Evolutionary conservation across 2,888 invertebrate species (phyloP).

Genomic region (Leptogaster cylindrica): DNA sequence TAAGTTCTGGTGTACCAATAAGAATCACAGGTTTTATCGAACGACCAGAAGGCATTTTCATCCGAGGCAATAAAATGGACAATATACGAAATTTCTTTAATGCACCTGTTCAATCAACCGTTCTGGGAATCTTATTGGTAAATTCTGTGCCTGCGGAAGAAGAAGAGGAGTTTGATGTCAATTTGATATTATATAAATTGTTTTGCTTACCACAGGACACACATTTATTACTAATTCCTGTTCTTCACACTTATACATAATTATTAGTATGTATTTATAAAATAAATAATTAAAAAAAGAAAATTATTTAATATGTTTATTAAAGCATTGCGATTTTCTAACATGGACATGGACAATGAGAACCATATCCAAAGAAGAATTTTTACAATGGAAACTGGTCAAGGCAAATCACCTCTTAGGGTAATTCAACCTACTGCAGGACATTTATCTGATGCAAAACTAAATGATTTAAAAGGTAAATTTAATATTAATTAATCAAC

Average conservation of each 20-base stretch:
- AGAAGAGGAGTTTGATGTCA: background rate
- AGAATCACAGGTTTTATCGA: conserved; percentile 10
- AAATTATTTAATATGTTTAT: no score
- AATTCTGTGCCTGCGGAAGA: background rate
- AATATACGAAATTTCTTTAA: background rate
- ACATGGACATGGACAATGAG: no score
- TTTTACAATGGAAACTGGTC: no score
- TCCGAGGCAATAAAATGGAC: background rate
- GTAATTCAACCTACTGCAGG: no score
- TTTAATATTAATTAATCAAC: no score
- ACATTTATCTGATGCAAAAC: no score
- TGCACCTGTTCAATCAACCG: background rate
- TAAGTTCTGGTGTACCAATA: background rate
- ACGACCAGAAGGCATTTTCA: background rate
- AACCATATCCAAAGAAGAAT: no score
- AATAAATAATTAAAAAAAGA: no score
- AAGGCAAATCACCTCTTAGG: no score
- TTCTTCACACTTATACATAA: conserved; percentile 1
- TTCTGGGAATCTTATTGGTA: background rate
- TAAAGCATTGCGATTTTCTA: no score
- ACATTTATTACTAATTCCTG: background rate
- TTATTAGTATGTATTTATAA: no score
- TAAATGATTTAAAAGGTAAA: no score
- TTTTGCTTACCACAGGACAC: background rate
- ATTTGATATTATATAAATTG: background rate